Evolutionary conservation across 2,113 vertebrate genomes (phyloP), one percentile per base, ranked within the genome.

Genomic region (Sinocyclocheilus rhinocerous): DNA sequence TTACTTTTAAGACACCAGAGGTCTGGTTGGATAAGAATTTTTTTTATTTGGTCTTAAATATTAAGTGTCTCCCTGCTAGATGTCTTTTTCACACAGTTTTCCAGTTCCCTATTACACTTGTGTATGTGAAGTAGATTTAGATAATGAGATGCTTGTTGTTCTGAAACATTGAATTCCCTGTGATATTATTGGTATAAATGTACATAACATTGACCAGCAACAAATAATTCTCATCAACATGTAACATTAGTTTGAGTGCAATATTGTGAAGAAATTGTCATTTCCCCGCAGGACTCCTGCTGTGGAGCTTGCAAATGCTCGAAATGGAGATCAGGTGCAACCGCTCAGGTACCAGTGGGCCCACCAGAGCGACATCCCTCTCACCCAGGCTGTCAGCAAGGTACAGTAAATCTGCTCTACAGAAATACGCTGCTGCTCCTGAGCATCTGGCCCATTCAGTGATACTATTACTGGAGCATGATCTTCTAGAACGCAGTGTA

Each of bases 311-410:
- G 87, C 33, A 0, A 93, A 94, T 13, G 70, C 73, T 55, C 87
- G 92, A n/a, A 95, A 95, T 24, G 91, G 92, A 6, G 95, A 95
- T 39, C 94, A 95, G 87, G 93, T 94, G 45, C 93, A 87, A 2
- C 94, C 95, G 0, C 93, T 95, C 39, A 88, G 94, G 50, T 95
- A 95, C 87, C 92, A 95, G 87, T 92, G 92, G 89, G 93, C 90
- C 70, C 88, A 85, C 0, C 91, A 88, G 22, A 84, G 84, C 0
- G 94, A 94, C 85, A 89, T 92, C 83, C 92, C 91, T 0, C 89
- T 92, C 86, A 91, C 92, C 2, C 76, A 90, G 24, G 84, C 93
- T 10, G 73, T 86, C 20, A 93, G 90, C 87, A 92, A 95, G 95
- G 95, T 95, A 94, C 90, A 50, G 83, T 76, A 2, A 0, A 22